Evolutionary conservation across 2,113 vertebrate species (phyloP).

Genomic region (Nycticorax nycticorax): DNA sequence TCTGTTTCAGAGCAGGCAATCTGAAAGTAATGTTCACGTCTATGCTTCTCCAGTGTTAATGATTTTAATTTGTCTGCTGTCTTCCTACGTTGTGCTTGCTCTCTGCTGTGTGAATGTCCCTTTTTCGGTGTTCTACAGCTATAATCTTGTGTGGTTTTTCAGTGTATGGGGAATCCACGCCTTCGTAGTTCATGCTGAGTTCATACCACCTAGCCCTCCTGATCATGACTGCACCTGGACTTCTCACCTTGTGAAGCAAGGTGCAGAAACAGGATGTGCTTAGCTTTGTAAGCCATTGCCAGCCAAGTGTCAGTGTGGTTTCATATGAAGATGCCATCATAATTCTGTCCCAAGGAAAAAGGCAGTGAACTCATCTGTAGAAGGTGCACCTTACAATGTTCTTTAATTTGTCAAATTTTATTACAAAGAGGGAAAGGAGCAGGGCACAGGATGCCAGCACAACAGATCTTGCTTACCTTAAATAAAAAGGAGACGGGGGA

Average conservation of each 20-base stretch:
- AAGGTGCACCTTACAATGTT: background rate
- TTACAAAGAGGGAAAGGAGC: background rate
- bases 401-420: background rate
- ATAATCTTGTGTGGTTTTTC: background rate
- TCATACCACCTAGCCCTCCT: background rate
- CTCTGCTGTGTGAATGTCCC: background rate
- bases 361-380: background rate
- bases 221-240: background rate
- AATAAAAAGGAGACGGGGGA: background rate
- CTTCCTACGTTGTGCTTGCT: background rate
- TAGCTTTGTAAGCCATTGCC: background rate
- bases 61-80: background rate
- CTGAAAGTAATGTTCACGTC: background rate
- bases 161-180: background rate
- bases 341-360: background rate
- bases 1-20: background rate
- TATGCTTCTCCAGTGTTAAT: background rate
- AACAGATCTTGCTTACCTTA: background rate
- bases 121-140: background rate
- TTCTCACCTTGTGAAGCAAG: background rate
- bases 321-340: background rate
- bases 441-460: background rate
- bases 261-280: background rate
- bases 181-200: background rate
- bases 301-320: accelerated